These are phyloP conservation scores for Xenus cinereus DNA, from an alignment of 2,113 vertebrate genomes.

Conservation along the genomic window DNA sequence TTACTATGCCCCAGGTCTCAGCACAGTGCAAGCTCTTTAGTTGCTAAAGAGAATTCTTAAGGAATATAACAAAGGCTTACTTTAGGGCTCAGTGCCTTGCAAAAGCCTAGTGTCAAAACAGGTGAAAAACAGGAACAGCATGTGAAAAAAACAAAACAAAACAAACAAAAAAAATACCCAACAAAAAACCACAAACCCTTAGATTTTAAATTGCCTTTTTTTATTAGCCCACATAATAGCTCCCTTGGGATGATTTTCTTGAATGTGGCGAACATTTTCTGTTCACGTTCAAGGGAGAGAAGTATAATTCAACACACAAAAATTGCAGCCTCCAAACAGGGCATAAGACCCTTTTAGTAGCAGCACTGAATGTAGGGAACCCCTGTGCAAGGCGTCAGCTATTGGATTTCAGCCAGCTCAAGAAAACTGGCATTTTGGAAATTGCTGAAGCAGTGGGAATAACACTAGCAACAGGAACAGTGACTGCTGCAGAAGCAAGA, in stretches of 20 bases:
- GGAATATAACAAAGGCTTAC: not conserved
- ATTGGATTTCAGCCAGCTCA: constrained; percentile 8
- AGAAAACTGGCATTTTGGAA: not conserved
- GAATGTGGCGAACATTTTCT: not conserved
- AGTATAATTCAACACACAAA: not conserved
- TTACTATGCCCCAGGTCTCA: not conserved
- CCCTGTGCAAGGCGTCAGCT: not conserved
- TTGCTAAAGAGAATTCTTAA: not conserved
- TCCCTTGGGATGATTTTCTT: not conserved
- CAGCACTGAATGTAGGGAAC: not conserved
- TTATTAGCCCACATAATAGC: not conserved
- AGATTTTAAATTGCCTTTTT: not conserved
- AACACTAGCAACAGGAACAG: constrained; percentile 28
- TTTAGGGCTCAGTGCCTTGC: not conserved
- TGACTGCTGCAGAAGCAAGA: constrained; percentile 44
- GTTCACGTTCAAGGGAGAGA: not conserved
- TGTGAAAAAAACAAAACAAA: not conserved
- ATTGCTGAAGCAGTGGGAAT: constrained; percentile 22
- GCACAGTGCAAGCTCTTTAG: not conserved
- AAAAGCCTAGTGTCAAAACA: not conserved
- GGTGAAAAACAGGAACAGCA: not conserved
- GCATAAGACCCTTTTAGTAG: not conserved
- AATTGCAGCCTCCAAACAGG: not conserved
- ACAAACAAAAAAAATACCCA: not conserved
- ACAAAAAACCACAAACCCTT: no score